Conservation (phyloP, 1,140 invertebrate species). For the Trachymyrmex septentrionalis region DNA sequence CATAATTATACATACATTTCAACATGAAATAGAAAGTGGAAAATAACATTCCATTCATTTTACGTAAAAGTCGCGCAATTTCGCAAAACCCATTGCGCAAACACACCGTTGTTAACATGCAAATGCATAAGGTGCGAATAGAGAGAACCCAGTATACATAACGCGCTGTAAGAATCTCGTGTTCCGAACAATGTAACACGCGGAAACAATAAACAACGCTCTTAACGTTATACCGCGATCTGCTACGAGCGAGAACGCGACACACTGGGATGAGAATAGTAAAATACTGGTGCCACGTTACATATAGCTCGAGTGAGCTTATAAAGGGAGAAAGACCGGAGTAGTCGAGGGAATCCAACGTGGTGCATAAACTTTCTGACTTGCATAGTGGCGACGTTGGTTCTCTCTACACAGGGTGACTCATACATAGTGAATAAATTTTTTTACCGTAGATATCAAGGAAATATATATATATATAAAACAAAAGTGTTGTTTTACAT, state of each 20-base stretch:
- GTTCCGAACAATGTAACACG: constrained; percentile 45
- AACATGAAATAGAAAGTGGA: background rate
- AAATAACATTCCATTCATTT: background rate
- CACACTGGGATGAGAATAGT: constrained; percentile 42
- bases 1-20: background rate
- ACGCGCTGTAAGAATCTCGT: constrained; percentile 27
- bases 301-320: constrained; percentile 41
- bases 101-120: constrained; percentile 30
- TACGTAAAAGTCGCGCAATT: constrained; percentile 3
- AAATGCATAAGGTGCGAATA: constrained; percentile 46
- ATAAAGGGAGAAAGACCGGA: constrained; percentile 36
- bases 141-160: background rate
- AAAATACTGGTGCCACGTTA: constrained; percentile 50
- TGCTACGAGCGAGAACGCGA: constrained; percentile 18
- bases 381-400: constrained; percentile 46
- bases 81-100: constrained; percentile 17
- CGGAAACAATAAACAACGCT: constrained; percentile 55
- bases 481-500: background rate
- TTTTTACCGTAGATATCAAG: background rate
- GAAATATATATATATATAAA: background rate
- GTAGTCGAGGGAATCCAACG: constrained; percentile 34
- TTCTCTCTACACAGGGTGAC: background rate
- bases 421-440: background rate
- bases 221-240: constrained; percentile 43
- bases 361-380: constrained; percentile 48